Conservation (phyloP, 2,113 vertebrate species). For the Peromyscus polionotus region DNA sequence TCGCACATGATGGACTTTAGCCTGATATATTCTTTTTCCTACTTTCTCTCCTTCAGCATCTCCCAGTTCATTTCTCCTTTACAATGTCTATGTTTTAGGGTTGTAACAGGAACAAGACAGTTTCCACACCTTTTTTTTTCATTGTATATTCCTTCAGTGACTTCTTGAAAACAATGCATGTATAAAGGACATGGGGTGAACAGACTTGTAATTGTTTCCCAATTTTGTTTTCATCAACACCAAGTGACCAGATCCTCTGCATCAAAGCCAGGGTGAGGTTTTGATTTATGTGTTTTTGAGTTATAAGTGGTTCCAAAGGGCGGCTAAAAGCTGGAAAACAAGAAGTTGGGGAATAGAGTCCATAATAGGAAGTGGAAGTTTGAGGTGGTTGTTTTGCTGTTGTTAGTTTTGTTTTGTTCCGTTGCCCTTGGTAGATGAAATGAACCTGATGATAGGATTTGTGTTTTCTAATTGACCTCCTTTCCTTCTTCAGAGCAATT, state of each 20-base stretch:
- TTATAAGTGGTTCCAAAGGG: conserved; percentile 8
- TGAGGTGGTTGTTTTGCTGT: neutral
- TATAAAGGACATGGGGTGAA: neutral
- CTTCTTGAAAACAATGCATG: neutral
- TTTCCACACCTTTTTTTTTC: neutral
- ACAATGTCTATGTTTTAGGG: neutral
- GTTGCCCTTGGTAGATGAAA: conserved; percentile 10
- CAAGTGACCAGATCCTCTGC: neutral
- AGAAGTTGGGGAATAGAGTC: neutral
- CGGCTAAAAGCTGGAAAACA: neutral
- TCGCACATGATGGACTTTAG: neutral
- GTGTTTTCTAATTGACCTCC: neutral
- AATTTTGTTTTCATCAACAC: neutral
- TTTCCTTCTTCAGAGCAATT: conserved; percentile 24
- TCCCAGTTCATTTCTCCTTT: neutral
- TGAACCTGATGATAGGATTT: neutral
- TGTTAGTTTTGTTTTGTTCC: neutral
- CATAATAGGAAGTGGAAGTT: neutral
- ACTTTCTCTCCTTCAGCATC: neutral
- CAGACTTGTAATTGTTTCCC: neutral
- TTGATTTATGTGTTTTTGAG: neutral
- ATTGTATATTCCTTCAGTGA: neutral
- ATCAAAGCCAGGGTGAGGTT: neutral
- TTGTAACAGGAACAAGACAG: neutral
- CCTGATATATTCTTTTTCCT: neutral